Percentiles rank a stretch among this genome's conserved stretches.
Evolutionary conservation across 2,113 vertebrate species (phyloP).

Genomic region (Peromyscus maniculatus): DNA sequence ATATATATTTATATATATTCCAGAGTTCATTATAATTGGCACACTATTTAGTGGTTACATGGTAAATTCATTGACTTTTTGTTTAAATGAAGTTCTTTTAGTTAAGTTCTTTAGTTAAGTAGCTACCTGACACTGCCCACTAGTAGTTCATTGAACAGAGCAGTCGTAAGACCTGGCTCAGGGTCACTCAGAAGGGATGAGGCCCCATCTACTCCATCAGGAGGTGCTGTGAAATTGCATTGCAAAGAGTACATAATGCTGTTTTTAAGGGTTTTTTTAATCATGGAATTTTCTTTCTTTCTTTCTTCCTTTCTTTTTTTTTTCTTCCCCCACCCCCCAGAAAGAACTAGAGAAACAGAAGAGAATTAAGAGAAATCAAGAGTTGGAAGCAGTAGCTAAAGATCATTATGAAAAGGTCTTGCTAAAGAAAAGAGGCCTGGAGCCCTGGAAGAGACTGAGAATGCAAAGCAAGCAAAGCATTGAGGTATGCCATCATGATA

Average conservation of each 20-base stretch:
- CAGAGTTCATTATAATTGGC: background rate
- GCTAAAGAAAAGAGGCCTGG: slow-evolving; percentile 90
- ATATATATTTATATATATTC: background rate
- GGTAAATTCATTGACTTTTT: slow-evolving; percentile 16
- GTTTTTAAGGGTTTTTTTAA: background rate
- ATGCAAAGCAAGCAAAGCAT: slow-evolving; percentile 85
- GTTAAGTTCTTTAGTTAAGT: background rate
- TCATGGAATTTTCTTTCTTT: slow-evolving; percentile 34
- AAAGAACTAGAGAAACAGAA: slow-evolving; percentile 92
- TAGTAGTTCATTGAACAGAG: slow-evolving; percentile 4
- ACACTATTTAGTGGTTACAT: background rate
- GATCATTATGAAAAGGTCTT: slow-evolving; percentile 90
- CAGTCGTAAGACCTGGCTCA: background rate
- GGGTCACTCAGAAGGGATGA: background rate
- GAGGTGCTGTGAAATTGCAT: background rate
- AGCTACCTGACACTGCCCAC: background rate
- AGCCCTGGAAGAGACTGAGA: slow-evolving; percentile 93
- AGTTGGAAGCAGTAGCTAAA: slow-evolving; percentile 88
- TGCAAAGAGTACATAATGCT: background rate
- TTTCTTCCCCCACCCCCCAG: slow-evolving; percentile 81
- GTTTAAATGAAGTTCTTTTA: slow-evolving; percentile 20
- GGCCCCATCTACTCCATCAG: background rate
- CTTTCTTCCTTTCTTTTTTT: slow-evolving; percentile 1
- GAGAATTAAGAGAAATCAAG: slow-evolving; percentile 87
- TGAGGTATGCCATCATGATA: slow-evolving; percentile 86